These are phyloP conservation scores for Eupithecia dodoneata DNA, from an alignment of 2,888 invertebrate species.

Conservation along the genomic window DNA sequence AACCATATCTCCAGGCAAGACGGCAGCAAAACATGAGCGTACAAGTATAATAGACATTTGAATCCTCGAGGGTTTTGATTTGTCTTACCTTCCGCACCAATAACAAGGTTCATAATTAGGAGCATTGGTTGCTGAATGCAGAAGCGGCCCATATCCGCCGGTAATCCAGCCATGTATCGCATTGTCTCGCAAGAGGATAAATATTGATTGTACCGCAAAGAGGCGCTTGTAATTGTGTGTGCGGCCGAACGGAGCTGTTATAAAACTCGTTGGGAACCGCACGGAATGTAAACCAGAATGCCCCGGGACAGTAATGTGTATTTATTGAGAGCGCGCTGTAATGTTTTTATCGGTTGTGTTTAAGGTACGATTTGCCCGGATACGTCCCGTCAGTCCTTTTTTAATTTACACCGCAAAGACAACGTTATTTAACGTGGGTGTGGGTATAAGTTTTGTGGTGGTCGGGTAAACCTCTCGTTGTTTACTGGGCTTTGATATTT, in stretches of 20 bases:
- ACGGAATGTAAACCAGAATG: constrained; percentile 83
- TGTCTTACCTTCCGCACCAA: constrained; percentile 8
- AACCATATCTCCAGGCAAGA: constrained; percentile 46
- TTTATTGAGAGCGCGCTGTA: constrained; percentile 82
- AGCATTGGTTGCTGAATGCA: constrained; percentile 5
- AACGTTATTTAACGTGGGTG: constrained; percentile 48
- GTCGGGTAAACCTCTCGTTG: constrained; percentile 10
- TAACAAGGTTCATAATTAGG: constrained; percentile 11
- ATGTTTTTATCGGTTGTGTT: constrained; percentile 81
- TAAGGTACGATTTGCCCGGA: constrained; percentile 66
- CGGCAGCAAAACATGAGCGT: constrained; percentile 46
- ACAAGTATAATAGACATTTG: constrained; percentile 8
- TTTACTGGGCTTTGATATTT: constrained; percentile 1
- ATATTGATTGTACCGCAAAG: constrained; percentile 79
- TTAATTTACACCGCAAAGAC: constrained; percentile 51
- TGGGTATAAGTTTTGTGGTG: constrained; percentile 44
- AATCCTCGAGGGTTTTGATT: constrained; percentile 7
- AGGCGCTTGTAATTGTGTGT: constrained; percentile 82
- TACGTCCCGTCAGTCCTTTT: constrained; percentile 58
- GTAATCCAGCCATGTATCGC: constrained; percentile 67
- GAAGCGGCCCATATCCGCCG: constrained; percentile 49
- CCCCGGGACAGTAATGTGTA: constrained; percentile 82
- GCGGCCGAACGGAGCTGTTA: constrained; percentile 79
- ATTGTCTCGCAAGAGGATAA: constrained; percentile 73
- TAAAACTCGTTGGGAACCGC: constrained; percentile 82